Evolutionary conservation across 2,113 vertebrate genomes (phyloP).

Genomic region (Macquaria ambigua): DNA sequence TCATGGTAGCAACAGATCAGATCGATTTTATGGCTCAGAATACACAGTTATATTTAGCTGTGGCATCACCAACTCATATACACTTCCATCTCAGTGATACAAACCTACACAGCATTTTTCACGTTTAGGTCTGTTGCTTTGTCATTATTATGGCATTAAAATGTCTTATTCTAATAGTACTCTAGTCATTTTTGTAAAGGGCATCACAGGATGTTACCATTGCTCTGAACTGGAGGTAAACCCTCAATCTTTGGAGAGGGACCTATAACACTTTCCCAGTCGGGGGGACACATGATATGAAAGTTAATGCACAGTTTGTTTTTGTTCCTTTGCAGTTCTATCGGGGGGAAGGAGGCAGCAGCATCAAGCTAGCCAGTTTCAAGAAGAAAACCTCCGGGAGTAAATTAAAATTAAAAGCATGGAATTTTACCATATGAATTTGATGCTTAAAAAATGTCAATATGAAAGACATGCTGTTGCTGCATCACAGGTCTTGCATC

Average conservation of each 20-base stretch:
- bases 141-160: not conserved
- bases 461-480: not conserved
- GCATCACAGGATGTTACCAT: not conserved
- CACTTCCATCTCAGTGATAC: not conserved
- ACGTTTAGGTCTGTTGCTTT: not conserved
- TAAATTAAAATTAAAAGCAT: conserved; percentile 15
- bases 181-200: not conserved
- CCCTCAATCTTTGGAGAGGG: not conserved
- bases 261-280: conserved; percentile 17
- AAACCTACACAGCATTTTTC: not conserved
- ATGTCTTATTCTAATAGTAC: not conserved
- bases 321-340: conserved; percentile 45
- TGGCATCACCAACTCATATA: not conserved
- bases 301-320: conserved; percentile 65
- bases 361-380: not conserved
- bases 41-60: conserved; percentile 86
- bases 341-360: not conserved
- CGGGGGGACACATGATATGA: conserved; percentile 67
- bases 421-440: too few relatives aligned
- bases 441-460: not conserved
- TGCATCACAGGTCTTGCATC: not conserved
- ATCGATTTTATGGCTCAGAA: conserved; percentile 95
- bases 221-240: not conserved
- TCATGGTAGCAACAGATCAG: conserved; percentile 89
- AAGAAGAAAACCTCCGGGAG: not conserved